phyloP scores from a whole-genome alignment of 2,888 invertebrate species.

The Blera fallax region DNA sequence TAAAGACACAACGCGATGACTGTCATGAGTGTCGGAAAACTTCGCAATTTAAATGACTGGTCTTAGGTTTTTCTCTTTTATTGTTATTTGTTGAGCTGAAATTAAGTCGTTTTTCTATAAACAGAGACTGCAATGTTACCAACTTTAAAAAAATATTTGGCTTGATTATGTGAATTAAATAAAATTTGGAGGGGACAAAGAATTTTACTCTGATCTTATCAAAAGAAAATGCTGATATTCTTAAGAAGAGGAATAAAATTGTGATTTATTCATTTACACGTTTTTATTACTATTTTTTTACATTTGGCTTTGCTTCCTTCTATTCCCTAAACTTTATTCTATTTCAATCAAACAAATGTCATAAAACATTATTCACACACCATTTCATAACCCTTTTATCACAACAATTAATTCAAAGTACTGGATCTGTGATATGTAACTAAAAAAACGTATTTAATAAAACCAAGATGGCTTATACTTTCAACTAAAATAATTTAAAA shows the following conservation, averaged over 20 bases:
- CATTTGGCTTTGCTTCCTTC: not conserved
- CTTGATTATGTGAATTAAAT: too few relatives aligned
- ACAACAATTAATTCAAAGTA: constrained; percentile 76
- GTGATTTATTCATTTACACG: not conserved
- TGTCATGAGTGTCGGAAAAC: too few relatives aligned
- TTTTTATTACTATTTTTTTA: not conserved
- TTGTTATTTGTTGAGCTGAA: too few relatives aligned
- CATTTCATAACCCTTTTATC: constrained; percentile 63
- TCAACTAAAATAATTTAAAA: constrained; percentile 42
- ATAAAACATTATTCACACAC: constrained; percentile 24
- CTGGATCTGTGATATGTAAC: constrained; percentile 82
- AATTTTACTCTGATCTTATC: too few relatives aligned
- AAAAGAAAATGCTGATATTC: too few relatives aligned
- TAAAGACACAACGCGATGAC: too few relatives aligned
- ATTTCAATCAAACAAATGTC: not conserved
- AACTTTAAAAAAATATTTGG: too few relatives aligned
- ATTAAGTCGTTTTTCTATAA: too few relatives aligned
- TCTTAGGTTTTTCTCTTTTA: too few relatives aligned
- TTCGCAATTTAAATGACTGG: too few relatives aligned
- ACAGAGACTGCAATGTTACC: too few relatives aligned
- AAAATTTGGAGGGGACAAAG: too few relatives aligned
- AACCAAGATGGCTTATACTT: constrained; percentile 61
- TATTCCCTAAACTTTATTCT: not conserved
- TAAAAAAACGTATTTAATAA: constrained; percentile 72
- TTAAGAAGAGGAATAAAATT: not conserved